Evolutionary conservation across 2,113 vertebrate species (phyloP).

Genomic region (Rhinoptilus africanus): DNA sequence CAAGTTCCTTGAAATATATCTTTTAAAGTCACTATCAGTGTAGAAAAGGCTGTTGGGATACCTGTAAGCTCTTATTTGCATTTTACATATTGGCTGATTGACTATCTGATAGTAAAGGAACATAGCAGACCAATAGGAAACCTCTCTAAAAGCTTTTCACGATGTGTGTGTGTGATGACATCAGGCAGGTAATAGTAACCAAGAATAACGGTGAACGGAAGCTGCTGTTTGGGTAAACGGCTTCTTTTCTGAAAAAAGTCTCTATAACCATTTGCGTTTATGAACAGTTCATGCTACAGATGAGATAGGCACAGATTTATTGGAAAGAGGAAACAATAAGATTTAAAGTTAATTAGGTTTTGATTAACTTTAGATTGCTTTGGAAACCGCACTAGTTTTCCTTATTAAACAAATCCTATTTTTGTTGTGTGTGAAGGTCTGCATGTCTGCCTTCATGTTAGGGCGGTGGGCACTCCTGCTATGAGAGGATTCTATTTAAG

Average conservation of each 20-base stretch:
- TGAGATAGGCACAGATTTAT: background rate
- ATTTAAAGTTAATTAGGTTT: background rate
- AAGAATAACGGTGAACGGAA: background rate
- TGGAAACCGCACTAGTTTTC: background rate
- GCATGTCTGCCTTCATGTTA: background rate
- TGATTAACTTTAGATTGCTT: background rate
- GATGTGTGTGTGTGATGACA: background rate
- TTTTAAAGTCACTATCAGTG: background rate
- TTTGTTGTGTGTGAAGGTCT: background rate
- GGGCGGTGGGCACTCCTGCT: background rate
- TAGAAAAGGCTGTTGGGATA: background rate
- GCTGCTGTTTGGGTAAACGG: background rate
- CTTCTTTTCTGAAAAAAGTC: background rate
- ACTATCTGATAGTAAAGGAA: background rate
- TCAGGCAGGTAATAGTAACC: background rate
- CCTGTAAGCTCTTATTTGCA: background rate
- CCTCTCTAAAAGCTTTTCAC: background rate
- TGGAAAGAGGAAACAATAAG: background rate
- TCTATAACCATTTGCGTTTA: background rate
- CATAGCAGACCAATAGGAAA: background rate
- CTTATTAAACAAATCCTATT: background rate
- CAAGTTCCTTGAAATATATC: background rate
- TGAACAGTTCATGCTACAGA: background rate
- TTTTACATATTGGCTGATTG: constrained; percentile 8
- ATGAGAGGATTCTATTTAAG: background rate